Percentiles rank a stretch among this genome's conserved stretches.
These are phyloP conservation scores for Labeo calbasu DNA, from an alignment of 2,797 vertebrate genomes.

Conservation along the genomic window DNA sequence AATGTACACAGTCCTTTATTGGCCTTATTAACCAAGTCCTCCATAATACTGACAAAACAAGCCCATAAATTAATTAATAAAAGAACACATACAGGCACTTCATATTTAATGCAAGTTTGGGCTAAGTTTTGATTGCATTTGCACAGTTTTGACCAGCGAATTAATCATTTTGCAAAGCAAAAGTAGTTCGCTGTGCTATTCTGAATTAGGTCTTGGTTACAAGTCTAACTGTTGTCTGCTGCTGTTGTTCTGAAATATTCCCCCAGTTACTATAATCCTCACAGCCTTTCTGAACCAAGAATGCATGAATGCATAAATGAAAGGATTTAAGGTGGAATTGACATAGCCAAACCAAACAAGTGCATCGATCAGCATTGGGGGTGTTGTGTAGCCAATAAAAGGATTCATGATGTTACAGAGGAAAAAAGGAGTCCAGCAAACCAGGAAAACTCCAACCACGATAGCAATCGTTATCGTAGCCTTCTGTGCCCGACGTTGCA, in stretches of 20 bases:
- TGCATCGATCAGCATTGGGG: constrained; percentile 37
- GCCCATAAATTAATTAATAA: neutral
- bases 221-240: constrained; percentile 48
- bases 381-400: constrained; percentile 47
- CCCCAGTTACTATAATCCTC: constrained; percentile 46
- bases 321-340: constrained; percentile 58
- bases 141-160: neutral
- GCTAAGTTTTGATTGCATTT: neutral
- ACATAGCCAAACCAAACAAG: constrained; percentile 58
- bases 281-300: constrained; percentile 56
- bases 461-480: constrained; percentile 55
- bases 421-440: constrained; percentile 62
- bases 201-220: neutral
- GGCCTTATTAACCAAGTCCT: no score
- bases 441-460: constrained; percentile 57
- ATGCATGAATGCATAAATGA: constrained; percentile 57
- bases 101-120: neutral
- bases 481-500: constrained; percentile 29
- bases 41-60: no score
- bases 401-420: constrained; percentile 52
- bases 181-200: no score
- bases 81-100: neutral
- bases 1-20: neutral
- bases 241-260: constrained; percentile 52
- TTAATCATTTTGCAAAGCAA: neutral